Evolutionary conservation across 2,888 invertebrate species (phyloP).

Genomic region (Temnothorax rugatulus): DNA sequence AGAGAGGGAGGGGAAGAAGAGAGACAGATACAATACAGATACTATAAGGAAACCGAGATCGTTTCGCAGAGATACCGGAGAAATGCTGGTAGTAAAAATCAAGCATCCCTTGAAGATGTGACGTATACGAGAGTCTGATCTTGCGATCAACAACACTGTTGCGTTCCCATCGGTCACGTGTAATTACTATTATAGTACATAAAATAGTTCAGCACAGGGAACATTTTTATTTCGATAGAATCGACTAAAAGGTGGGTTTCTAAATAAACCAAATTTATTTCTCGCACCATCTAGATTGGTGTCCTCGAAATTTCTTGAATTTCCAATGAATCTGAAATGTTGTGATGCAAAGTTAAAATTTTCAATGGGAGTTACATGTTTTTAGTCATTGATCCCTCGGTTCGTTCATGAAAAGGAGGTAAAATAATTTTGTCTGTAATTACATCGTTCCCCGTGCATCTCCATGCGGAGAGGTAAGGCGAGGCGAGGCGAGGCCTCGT

Average conservation of each 20-base stretch:
- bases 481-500: slow-evolving; percentile 54
- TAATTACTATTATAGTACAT: background rate
- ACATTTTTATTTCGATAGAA: background rate
- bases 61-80: slow-evolving; percentile 53
- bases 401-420: background rate
- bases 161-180: background rate
- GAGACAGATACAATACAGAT: slow-evolving; percentile 49
- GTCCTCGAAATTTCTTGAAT: background rate
- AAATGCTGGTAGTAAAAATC: slow-evolving; percentile 22
- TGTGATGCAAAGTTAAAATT: background rate
- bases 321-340: background rate
- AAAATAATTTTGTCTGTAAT: slow-evolving; percentile 41
- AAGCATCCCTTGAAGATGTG: background rate
- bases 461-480: background rate
- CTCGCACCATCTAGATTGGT: background rate
- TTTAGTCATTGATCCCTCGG: background rate
- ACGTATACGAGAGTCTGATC: slow-evolving; percentile 11
- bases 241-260: background rate
- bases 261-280: slow-evolving; percentile 9
- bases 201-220: background rate
- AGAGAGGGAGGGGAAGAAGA: background rate
- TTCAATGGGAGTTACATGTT: background rate
- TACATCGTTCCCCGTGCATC: slow-evolving; percentile 16
- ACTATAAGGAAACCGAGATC: slow-evolving; percentile 53
- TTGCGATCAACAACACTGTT: slow-evolving; percentile 2